Evolutionary conservation across 2,888 invertebrate species (phyloP).

Genomic region (Thalpophila matura): DNA sequence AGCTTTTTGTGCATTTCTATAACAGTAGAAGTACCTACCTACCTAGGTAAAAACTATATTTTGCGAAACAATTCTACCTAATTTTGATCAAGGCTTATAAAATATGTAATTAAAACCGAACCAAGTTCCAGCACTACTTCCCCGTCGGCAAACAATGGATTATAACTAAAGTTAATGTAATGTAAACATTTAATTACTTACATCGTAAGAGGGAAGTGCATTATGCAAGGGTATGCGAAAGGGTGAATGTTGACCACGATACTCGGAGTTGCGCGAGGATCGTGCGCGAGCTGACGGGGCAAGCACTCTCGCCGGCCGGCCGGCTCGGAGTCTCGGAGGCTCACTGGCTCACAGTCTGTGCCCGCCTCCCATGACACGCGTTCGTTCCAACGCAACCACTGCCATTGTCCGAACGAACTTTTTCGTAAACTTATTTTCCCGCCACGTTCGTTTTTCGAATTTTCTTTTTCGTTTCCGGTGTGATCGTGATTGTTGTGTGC

Average conservation of each 20-base stretch:
- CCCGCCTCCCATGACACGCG: constrained; percentile 69
- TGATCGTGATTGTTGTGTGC: constrained; percentile 74
- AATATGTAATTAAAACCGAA: constrained; percentile 9
- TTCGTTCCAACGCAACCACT: constrained; percentile 65
- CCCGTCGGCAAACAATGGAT: constrained; percentile 29
- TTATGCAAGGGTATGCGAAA: constrained; percentile 71
- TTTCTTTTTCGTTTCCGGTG: constrained; percentile 53
- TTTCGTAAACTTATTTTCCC: constrained; percentile 83
- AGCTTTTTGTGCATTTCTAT: too few relatives aligned
- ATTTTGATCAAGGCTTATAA: background rate
- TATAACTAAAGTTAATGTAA: constrained; percentile 51
- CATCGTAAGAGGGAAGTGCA: constrained; percentile 69
- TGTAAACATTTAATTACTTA: constrained; percentile 62
- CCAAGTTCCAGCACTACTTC: background rate
- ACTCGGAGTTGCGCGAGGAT: constrained; percentile 79
- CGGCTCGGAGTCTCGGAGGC: too few relatives aligned
- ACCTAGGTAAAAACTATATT: background rate
- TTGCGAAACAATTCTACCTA: background rate
- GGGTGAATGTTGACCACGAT: constrained; percentile 74
- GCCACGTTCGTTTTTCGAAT: constrained; percentile 74
- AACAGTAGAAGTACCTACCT: background rate
- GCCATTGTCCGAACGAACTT: constrained; percentile 78
- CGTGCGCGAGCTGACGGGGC: constrained; percentile 77
- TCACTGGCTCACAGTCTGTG: constrained; percentile 76
- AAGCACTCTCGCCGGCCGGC: constrained; percentile 77